Base-by-base conservation (phyloP, 2,888 invertebrate species). In the Cyclophora punctaria region DNA sequence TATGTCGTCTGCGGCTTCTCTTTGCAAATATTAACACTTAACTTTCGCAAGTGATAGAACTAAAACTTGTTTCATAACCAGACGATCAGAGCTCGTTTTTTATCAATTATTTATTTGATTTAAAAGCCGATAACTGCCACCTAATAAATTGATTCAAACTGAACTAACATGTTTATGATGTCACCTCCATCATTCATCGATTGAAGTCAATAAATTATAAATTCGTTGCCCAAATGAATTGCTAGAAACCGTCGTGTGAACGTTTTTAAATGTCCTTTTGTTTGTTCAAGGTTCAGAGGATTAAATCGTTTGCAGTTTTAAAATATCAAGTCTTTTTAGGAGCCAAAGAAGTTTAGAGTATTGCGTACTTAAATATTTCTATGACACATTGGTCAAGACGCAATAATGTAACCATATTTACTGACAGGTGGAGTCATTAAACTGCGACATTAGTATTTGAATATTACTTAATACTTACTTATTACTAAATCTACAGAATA, bases 141-240 rank as follows among this genome's bases (percentile, higher is more conserved):
- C 33, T 20, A 5, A 44, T 33, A 44, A 33, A 44, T 46, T 45
- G 4, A 7, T 46, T 7, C 45, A 34, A 35, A 35, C 34, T n/a
- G 34, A 45, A 35, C 34, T 42, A 34, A n/a, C 40, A 7, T 47
- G 34, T 47, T n/a, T 48, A 52, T 59, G 53, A 59, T 57, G 59
- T 57, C 59, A 57, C 47, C 48, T 34, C 45, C 48, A 45, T 51
- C 48, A 49, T 47, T 55, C 48, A 48, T 44, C 35, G 44, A 51
- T 50, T 7, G 45, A 50, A 51, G 48, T 49, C 35, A 46, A 48
- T 51, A 52, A 49, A 48, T 48, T 51, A 56, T 45, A 44, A 45
- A 51, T 47, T 52, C 52, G 53, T 49, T 48, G 49, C 51, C 52
- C 47, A 48, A 42, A 35, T 48, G 45, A 47, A 48, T 49, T 48